Percentiles rank a stretch among this genome's conserved stretches.
Evolutionary conservation across 2,113 vertebrate genomes (phyloP).

Genomic region (Poecilia latipinna): DNA sequence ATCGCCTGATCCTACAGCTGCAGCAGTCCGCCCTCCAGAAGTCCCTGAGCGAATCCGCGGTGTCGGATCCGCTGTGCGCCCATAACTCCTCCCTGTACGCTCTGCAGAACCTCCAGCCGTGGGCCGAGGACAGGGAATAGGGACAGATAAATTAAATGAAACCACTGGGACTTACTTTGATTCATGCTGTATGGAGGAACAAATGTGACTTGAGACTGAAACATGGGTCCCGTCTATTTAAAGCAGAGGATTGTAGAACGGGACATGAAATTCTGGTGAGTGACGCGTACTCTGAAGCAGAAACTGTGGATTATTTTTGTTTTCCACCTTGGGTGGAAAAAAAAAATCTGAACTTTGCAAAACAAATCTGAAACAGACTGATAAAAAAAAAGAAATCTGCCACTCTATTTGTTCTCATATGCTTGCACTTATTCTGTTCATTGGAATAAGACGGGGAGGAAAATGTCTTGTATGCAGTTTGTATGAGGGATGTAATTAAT

Average conservation of each 20-base stretch:
- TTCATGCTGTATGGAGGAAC: conserved; percentile 21
- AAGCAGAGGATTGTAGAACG: conserved; percentile 23
- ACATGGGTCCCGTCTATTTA: conserved; percentile 15
- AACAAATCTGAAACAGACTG: conserved; percentile 29
- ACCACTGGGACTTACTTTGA: conserved; percentile 44
- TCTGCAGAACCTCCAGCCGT: conserved; percentile 97
- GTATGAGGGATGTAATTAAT: conserved; percentile 11
- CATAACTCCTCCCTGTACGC: conserved; percentile 98
- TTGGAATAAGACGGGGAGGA: conserved; percentile 35
- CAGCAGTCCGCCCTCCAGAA: conserved; percentile 98
- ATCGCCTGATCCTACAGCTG: conserved; percentile 96
- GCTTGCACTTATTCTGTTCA: conserved; percentile 50
- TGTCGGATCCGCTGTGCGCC: conserved; percentile 92
- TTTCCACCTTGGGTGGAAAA: conserved; percentile 7
- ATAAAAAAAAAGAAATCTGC: conserved; percentile 18
- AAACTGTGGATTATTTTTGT: conserved; percentile 42
- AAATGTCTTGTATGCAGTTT: neutral
- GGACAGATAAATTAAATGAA: conserved; percentile 34
- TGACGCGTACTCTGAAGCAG: conserved; percentile 34
- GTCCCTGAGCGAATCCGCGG: conserved; percentile 91
- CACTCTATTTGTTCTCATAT: conserved; percentile 33
- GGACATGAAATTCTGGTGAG: conserved; percentile 57
- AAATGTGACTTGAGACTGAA: conserved; percentile 26
- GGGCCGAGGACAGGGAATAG: conserved; percentile 94
- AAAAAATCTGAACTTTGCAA: conserved; percentile 10